A percentile compares a stretch with the other conserved stretches of the same genome.
These are phyloP conservation scores for Sisyra nigra DNA, from an alignment of 2,888 invertebrate genomes.

Conservation along the genomic window DNA sequence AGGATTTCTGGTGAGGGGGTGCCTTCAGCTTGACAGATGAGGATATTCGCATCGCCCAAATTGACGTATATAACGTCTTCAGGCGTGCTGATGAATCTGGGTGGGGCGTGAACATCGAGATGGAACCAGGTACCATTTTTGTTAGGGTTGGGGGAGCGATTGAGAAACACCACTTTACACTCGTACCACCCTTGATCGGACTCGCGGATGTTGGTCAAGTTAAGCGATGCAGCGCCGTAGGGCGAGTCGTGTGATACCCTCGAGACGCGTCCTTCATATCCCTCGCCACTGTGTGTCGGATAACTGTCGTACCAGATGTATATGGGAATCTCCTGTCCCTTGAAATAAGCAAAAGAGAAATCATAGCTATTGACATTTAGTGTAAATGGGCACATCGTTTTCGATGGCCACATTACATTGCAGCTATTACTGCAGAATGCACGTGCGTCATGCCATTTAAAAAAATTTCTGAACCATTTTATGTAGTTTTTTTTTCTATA, in stretches of 20 bases:
- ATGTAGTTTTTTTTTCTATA: too few relatives aligned
- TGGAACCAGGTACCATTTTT: constrained; percentile 97
- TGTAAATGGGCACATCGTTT: too few relatives aligned
- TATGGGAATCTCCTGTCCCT: constrained; percentile 93
- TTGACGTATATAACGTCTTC: constrained; percentile 94
- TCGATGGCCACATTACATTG: too few relatives aligned
- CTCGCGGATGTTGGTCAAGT: constrained; percentile 86
- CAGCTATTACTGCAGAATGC: neutral
- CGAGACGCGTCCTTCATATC: constrained; percentile 83
- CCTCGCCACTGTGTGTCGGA: constrained; percentile 89
- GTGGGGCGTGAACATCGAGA: constrained; percentile 93
- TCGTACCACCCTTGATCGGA: constrained; percentile 82
- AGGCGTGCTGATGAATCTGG: constrained; percentile 86
- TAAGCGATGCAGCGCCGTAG: constrained; percentile 85
- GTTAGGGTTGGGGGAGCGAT: constrained; percentile 80
- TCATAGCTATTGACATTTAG: constrained; percentile 2
- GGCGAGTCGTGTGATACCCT: constrained; percentile 76
- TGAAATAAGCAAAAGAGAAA: constrained; percentile 23
- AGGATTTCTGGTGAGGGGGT: constrained; percentile 89
- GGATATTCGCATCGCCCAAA: constrained; percentile 87
- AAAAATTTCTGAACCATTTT: too few relatives aligned
- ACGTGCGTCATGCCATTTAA: neutral
- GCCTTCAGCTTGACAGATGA: constrained; percentile 93
- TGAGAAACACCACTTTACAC: constrained; percentile 76
- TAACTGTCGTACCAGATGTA: constrained; percentile 98